These are phyloP conservation scores for Thecocarcelia acutangulata DNA, from an alignment of 2,888 invertebrate species.

Conservation along the genomic window DNA sequence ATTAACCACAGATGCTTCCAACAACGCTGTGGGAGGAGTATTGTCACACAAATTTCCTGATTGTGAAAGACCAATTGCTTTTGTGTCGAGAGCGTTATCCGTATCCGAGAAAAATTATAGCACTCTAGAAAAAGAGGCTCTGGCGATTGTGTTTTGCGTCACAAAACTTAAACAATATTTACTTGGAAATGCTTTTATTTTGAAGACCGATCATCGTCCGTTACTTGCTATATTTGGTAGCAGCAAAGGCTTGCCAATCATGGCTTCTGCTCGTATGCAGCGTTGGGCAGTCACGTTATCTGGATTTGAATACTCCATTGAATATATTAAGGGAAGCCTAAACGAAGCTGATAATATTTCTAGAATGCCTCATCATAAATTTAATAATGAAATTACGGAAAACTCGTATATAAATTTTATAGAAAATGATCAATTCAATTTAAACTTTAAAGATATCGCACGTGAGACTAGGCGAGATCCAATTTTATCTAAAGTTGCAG, in stretches of 20 bases:
- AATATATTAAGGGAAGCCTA: conserved; percentile 53
- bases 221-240: no score
- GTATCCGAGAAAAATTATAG: conserved; percentile 52
- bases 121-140: no score
- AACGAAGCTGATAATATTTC: conserved; percentile 56
- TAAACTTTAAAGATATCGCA: no score
- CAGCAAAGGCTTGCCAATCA: no score
- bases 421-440: conserved; percentile 49
- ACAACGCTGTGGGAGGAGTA: no score
- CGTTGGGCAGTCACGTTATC: conserved; percentile 63
- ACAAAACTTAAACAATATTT: no score
- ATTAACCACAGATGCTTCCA: conserved; percentile 72
- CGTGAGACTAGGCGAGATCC: conserved; percentile 41
- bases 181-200: no score
- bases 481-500: conserved; percentile 42
- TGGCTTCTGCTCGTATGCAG: no score
- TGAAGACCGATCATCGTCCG: conserved; percentile 63
- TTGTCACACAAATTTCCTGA: no score
- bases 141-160: no score
- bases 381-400: conserved; percentile 30
- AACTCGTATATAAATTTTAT: conserved; percentile 51
- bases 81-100: conserved; percentile 64
- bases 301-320: conserved; percentile 58
- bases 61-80: no score
- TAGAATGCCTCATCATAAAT: conserved; percentile 46